These are phyloP conservation scores for Drosophila obscura DNA, from an alignment of 1,140 invertebrate species.

Conservation along the genomic window DNA sequence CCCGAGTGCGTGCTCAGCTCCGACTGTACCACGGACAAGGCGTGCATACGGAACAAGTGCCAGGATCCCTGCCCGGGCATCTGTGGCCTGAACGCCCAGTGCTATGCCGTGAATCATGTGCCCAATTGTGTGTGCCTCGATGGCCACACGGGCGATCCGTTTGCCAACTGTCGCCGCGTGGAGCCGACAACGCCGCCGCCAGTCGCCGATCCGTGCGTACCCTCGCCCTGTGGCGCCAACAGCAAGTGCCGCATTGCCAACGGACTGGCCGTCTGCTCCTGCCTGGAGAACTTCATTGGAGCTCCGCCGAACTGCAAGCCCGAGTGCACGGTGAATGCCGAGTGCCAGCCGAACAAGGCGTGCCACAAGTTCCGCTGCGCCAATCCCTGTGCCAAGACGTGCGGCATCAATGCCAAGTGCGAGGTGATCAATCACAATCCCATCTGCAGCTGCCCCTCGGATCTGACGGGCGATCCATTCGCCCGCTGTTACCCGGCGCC, in stretches of 20 bases:
- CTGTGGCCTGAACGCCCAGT: conserved; percentile 90
- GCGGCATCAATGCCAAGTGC: conserved; percentile 88
- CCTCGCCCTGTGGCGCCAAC: conserved; percentile 92
- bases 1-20: conserved; percentile 90
- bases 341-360: conserved; percentile 88
- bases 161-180: conserved; percentile 88
- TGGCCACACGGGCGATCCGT: conserved; percentile 91
- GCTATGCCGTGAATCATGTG: conserved; percentile 89
- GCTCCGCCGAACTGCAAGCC: conserved; percentile 89
- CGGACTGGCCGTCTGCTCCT: conserved; percentile 91
- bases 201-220: conserved; percentile 87
- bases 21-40: conserved; percentile 89
- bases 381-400: conserved; percentile 89
- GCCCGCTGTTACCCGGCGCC: conserved; percentile 86
- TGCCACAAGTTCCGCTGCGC: conserved; percentile 90
- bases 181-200: conserved; percentile 86
- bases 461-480: conserved; percentile 90
- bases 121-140: conserved; percentile 90
- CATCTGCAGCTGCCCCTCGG: conserved; percentile 89
- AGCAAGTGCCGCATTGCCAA: conserved; percentile 89
- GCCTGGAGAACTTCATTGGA: conserved; percentile 89
- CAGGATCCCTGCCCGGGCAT: conserved; percentile 90
- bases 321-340: conserved; percentile 89
- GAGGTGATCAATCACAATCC: conserved; percentile 90
- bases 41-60: conserved; percentile 90